Evolutionary conservation across 64 coral and sea anemone genomes (phyloP), one percentile per base, ranked within the genome.

Genomic region (Porites lutea): DNA sequence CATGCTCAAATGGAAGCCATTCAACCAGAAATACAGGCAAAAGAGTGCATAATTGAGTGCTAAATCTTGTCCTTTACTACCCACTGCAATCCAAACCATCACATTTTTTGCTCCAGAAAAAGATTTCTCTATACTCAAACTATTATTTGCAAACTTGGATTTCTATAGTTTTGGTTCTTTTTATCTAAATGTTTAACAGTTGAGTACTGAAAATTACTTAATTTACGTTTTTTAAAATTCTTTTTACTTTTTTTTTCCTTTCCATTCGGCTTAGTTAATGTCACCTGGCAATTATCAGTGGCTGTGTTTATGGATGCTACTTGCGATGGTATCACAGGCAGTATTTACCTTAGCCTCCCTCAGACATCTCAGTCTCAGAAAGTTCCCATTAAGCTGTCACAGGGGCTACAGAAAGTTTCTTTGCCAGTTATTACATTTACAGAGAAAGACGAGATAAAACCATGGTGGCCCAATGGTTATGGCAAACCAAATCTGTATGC

Each of bases 401-500:
- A 86, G 45, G 92, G 92, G 6, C 60, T 52, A 59, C 88, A 97
- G 65, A 90, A 87, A 45, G 44, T 97, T 37, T 44, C 27, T 44
- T 79, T 97, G 11, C 80, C 91, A 79, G 53, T 80, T 13, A 75
- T 97, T 70, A 49, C 20, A 20, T 88, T 97, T 47, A 69, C 83
- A 77, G 48, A 50, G 37, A 67, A 84, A 84, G 68, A 87, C 63
- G 14, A 77, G 20, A 78, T 97, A 9, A 88, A 94, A 52, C 44
- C 68, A 48, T 97, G 95, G 95, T 97, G 95, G 95, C 95, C 95
- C 2, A 86, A 77, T 71, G 95, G 95, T 11, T 97, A 93, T 91
- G 95, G 95, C 11, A 79, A 91, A 49, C 95, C 86, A 48, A 83
- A 78, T 27, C 37, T 97, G 6, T 97, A 97, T 50, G 76, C 69